phyloP scores from a whole-genome alignment of 2,113 vertebrate species.

The Phalacrocorax aristotelis region DNA sequence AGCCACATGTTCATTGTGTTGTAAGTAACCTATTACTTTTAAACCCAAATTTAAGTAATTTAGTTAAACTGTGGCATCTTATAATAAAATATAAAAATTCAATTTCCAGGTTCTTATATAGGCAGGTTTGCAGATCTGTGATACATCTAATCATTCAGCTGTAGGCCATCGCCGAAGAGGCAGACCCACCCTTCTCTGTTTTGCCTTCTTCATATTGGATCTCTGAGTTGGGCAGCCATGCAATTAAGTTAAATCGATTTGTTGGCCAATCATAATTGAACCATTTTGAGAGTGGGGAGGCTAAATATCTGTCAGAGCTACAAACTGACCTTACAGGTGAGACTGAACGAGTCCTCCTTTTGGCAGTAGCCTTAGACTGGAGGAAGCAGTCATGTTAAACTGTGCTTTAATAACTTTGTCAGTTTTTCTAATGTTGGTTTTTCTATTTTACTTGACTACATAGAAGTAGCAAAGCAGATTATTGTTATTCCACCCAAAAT shows the following conservation, averaged over 20 bases:
- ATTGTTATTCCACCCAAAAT: neutral
- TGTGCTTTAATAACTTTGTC: neutral
- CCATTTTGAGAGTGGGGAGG: neutral
- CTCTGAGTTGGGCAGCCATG: neutral
- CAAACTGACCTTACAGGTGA: neutral
- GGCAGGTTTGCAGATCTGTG: neutral
- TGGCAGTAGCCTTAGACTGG: neutral
- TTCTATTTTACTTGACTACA: neutral
- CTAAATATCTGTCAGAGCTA: neutral
- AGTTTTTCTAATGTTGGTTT: neutral
- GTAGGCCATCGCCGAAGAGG: neutral
- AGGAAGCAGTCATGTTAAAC: neutral
- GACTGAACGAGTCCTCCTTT: neutral
- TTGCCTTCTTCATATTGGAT: neutral
- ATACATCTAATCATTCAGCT: fast-evolving
- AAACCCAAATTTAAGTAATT: neutral
- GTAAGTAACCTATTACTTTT: constrained; percentile 77
- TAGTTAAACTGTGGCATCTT: neutral
- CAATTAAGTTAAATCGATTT: neutral
- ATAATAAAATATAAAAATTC: neutral
- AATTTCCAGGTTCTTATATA: neutral
- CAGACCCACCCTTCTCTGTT: neutral
- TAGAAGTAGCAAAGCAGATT: neutral
- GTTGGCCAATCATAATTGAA: neutral
- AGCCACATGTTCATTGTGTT: constrained; percentile 84